Percentiles rank a stretch among this genome's conserved stretches.
These are phyloP conservation scores for Beris morrisii DNA, from an alignment of 2,888 invertebrate genomes.

Conservation along the genomic window DNA sequence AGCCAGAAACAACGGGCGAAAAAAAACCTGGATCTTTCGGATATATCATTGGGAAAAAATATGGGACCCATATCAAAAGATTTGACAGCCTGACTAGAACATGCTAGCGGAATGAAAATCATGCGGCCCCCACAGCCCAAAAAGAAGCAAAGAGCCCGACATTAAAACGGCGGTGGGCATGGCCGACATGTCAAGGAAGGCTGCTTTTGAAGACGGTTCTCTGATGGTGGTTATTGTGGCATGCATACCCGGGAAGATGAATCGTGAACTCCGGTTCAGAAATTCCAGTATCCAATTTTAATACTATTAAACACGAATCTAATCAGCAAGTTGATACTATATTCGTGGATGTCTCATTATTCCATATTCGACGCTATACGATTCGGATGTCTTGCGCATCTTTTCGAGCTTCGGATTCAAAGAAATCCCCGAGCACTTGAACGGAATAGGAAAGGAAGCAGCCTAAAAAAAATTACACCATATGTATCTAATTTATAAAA, in stretches of 20 bases:
- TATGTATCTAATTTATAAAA: conserved; percentile 40
- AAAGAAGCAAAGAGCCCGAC: conserved; percentile 22
- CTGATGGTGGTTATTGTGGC: no score
- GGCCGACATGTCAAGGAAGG: conserved; percentile 19
- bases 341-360: no score
- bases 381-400: no score
- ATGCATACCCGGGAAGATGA: neutral
- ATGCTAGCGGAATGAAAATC: conserved; percentile 44
- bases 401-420: no score
- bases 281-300: neutral
- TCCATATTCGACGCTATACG: no score
- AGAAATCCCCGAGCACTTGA: neutral
- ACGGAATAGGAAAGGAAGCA: neutral
- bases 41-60: conserved; percentile 35
- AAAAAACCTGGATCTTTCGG: conserved; percentile 30
- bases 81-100: conserved; percentile 58
- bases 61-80: conserved; percentile 57
- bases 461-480: conserved; percentile 34
- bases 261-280: neutral
- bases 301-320: no score
- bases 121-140: conserved; percentile 11
- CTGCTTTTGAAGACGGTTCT: no score
- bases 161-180: conserved; percentile 16
- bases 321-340: no score
- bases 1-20: neutral